Base-by-base conservation (phyloP, 1,140 invertebrate genomes). In the Cydia pomonella region DNA sequence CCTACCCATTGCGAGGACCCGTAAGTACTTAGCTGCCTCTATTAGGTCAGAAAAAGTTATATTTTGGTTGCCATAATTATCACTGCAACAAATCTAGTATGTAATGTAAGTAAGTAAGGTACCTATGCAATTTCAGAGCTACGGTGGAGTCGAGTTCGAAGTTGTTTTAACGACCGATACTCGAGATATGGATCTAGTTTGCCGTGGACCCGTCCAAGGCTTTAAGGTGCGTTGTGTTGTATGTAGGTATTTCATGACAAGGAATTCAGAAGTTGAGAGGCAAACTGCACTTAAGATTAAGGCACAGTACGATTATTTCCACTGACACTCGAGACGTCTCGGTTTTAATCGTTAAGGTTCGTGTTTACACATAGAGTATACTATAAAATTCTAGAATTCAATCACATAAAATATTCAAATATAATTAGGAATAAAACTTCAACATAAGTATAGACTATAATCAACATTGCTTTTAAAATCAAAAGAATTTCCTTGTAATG, bases 81-180 rank as follows among this genome's bases (percentile, higher is more conserved):
- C 9, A 16, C 44, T 13, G 44, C 38, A 7, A 41, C 7, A 47
- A 9, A 47, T 47, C 3, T 9, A 44, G 1, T 44, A 1, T 9
- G 1, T 47, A 47, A 16, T 9, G 16, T n/a, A 16, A n/a, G 12
- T 9, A 9, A 16, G 0, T 13, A 16, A 47, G 5, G 44, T 47
- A 47, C 16, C 16, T 16, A 47, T n/a, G 16, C 44, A 13, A 47
- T 75, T 80, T 63, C 66, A 81, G 76, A 77, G 76, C 64, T 78
- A 79, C 33, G 76, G 76, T 7, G 78, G 78, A 21, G 76, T 75
- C 16, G 78, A 81, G 25, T 79, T 79, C 25, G 76, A 79, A 69
- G 78, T 77, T 0, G 76, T 78, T 41, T 66, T 81, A 62, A 62
- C 79, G 12, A 80, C 78, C 0, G 74, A 81, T 29, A 27, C 77